These are phyloP conservation scores for Perodicticus potto DNA, from an alignment of 2,797 vertebrate species.

Conservation along the genomic window DNA sequence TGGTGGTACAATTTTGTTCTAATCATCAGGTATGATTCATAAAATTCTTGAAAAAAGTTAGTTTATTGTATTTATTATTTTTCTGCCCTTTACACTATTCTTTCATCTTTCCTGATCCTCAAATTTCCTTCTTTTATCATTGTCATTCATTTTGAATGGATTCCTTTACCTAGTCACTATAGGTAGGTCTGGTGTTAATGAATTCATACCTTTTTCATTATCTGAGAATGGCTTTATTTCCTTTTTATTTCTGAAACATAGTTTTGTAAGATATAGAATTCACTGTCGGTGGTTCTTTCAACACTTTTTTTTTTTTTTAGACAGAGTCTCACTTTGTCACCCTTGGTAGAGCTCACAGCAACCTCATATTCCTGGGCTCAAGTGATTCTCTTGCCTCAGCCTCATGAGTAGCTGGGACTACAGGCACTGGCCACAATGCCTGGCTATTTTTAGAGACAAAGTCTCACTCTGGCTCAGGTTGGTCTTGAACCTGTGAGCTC, in stretches of 20 bases:
- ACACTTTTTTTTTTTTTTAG: too few species aligned
- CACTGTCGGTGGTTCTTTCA: background rate
- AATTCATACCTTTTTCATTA: background rate
- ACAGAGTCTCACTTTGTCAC: too few species aligned
- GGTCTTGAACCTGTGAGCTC: too few species aligned
- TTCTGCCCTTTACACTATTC: background rate
- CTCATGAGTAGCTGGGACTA: too few species aligned
- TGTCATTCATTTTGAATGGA: background rate
- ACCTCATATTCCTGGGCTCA: too few species aligned
- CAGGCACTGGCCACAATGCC: too few species aligned
- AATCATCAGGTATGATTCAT: background rate
- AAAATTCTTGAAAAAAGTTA: background rate
- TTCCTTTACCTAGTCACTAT: background rate
- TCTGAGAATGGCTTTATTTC: background rate
- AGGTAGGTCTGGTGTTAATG: background rate
- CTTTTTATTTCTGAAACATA: background rate
- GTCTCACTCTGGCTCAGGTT: too few species aligned
- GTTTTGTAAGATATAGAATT: slow-evolving; percentile 30
- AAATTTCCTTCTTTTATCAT: background rate
- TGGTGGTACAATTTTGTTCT: background rate
- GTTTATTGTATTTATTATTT: background rate
- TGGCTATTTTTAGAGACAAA: too few species aligned
- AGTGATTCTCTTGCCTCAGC: too few species aligned
- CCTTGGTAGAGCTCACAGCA: too few species aligned
- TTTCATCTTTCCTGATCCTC: background rate